Base-by-base conservation (phyloP, 2,888 invertebrate genomes). In the Nomada hirtipes region DNA sequence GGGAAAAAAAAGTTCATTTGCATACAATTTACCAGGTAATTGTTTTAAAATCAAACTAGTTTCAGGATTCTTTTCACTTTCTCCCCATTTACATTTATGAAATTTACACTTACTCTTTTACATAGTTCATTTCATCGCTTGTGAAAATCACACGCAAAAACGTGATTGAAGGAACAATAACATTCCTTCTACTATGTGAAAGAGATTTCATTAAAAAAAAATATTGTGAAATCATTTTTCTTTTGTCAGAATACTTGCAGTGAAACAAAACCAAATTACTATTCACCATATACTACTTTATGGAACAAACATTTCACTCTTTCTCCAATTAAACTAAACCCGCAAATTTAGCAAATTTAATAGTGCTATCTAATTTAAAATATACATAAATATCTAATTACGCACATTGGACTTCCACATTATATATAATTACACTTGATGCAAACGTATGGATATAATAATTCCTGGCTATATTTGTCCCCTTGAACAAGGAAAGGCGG, bases 41-140 rank as follows among this genome's bases (percentile, higher is more conserved):
- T 68, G 15, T 64, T 29, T 52, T 13, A n/a, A 50, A 59, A 18
- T 7, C 10, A 70, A 36, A 4, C n/a, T 53, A 23, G 26, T 53
- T 52, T 57, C n/a, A 20, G 52, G 70, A 70, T 65, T 76, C 65
- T 50, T 50, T 11, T n/a, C 11, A 18, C 76, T 76, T 70, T 79
- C 70, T 15, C 70, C 23, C 4, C 13, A 20, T 71, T 70, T 79
- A n/a, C 47, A 53, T 77, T 53, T 50, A 65, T 26, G 18, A 26
- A 47, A 47, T 20, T 15, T 23, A 36, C 36, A 36, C 36, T 36
- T 4, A 7, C 36, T 55, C 23, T 55, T 77, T 70, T 52, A 61
- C 70, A 52, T 42, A 11, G 44, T 65, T 53, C 23, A 64, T 64
- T 70, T n/a, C 63, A 13, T 20, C 4, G 59, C 7, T 26, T 18